Base-by-base conservation (phyloP, 2,113 vertebrate species). In the Merops nubicus region DNA sequence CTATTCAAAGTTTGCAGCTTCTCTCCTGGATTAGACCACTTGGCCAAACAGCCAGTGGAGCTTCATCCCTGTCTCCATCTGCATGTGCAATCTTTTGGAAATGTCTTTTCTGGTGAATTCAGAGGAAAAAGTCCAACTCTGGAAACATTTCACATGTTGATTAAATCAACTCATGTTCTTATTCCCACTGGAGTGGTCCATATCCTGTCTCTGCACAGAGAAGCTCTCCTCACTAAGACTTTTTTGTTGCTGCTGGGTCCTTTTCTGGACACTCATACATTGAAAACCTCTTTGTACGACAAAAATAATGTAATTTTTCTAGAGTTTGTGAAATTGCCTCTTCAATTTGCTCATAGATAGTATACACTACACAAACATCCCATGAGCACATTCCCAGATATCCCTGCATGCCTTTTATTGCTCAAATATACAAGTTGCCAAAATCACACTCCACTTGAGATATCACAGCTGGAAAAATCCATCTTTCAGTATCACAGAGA, bases 401-500 rank as follows among this genome's bases (percentile, higher is more conserved):
- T 9, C 29, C 23, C 25, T 29, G 59, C 18, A 12, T 53, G 20
- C 3, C 12, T 63, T 69, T 82, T n/a, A n/a, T 33, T 48, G 29
- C 38, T 40, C 11, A 20, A 18, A 33, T 28, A 21, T 13, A 15
- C 12, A 33, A 33, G 13, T 36, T 75, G 10, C 59, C 25, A 17
- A 78, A 67, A 47, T 42, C 47, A 14, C 29, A 25, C 19, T 33
- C 8, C 25, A 6, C 56, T 33, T 28, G 68, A 56, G 31, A 38
- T 56, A 19, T 36, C 53, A 8, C 9, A 7, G 47, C 34, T 68
- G 69, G 48, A 29, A 29, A 82, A 68, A 38, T 34, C 8, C 8
- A 0, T 36, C 15, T 13, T 1, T 42, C 29, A 14, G 0, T 29
- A 22, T 5, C 28, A 9, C 25, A 69, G 45, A 59, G 31, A 40